Base-by-base conservation (phyloP, 2,888 invertebrate genomes). In the Heliconius charithonia region DNA sequence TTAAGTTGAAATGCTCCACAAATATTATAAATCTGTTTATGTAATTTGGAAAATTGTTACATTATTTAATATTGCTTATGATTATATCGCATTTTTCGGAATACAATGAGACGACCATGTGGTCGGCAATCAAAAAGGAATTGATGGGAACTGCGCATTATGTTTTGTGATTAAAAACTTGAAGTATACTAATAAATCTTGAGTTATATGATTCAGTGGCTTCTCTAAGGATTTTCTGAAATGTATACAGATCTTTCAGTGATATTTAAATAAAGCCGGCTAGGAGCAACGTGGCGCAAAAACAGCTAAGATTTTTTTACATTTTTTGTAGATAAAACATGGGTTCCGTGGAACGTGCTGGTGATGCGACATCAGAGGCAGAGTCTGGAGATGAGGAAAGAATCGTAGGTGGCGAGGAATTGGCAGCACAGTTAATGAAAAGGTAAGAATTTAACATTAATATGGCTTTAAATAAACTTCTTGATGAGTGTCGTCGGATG, bases 311-410 rank as follows among this genome's bases (percentile, higher is more conserved):
- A 75, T 86, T 82, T 86, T 81, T 81, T 76, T 83, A 78, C 45
- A 85, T 83, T 87, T 87, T 89, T 93, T 93, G 85, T 90, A 92
- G 94, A 90, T 86, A 83, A 83, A 90, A 84, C 89, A 97, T 97
- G 97, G 96, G 96, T 92, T 95, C 96, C 85, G 96, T 96, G 85
- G 96, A 97, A 88, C 96, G 96, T 84, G 95, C 96, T 86, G 96
- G 96, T 81, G 96, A 96, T 88, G 96, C 96, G 87, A 96, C 96
- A 81, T 96, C 96, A 80, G 96, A 96, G 82, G 92, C 96, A 85
- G 97, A 97, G 88, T 96, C 97, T 67, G 96, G 96, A 62, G 97
- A 96, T 81, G 96, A 97, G 78, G 96, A 96, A 83, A 96, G 96
- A 85, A 95, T 95, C 69, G 93, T 94, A 29, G 93, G 95, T 72